These are phyloP conservation scores for Catotricha subobsoleta DNA, from an alignment of 2,888 invertebrate genomes.

Conservation along the genomic window DNA sequence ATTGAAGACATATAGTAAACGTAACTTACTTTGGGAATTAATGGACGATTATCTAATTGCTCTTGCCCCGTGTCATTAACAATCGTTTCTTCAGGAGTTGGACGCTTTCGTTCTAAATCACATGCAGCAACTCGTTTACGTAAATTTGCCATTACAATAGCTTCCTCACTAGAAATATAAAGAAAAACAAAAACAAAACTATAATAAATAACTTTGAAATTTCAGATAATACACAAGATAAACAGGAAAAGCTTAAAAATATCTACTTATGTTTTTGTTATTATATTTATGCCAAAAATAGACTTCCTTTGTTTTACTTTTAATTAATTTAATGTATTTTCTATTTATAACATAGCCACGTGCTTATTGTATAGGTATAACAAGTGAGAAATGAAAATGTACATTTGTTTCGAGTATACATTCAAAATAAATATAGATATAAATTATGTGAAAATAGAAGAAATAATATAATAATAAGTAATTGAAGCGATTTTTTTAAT, in stretches of 20 bases:
- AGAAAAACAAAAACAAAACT: not conserved
- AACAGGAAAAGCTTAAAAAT: not conserved
- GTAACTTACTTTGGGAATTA: constrained; percentile 29
- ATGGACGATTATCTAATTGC: constrained; percentile 48
- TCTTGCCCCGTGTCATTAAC: constrained; percentile 20
- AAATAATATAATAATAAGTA: too few relatives aligned
- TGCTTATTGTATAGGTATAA: too few relatives aligned
- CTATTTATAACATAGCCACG: too few relatives aligned
- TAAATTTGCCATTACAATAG: constrained; percentile 48
- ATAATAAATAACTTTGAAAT: not conserved
- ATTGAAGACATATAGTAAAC: not conserved
- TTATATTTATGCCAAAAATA: too few relatives aligned
- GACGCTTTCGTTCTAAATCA: constrained; percentile 22
- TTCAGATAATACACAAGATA: not conserved
- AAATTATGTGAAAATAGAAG: too few relatives aligned
- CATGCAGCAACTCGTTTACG: constrained; percentile 43
- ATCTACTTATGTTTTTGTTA: too few relatives aligned
- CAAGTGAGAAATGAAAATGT: too few relatives aligned
- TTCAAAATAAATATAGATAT: too few relatives aligned
- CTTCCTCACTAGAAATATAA: constrained; percentile 37
- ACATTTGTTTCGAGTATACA: too few relatives aligned
- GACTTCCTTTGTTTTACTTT: too few relatives aligned
- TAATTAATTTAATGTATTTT: too few relatives aligned
- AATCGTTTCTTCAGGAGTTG: constrained; percentile 18
- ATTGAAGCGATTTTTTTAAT: too few relatives aligned